Percentiles rank a stretch among this genome's conserved stretches.
These are phyloP conservation scores for Luperina testacea DNA, from an alignment of 2,888 invertebrate genomes.

Conservation along the genomic window DNA sequence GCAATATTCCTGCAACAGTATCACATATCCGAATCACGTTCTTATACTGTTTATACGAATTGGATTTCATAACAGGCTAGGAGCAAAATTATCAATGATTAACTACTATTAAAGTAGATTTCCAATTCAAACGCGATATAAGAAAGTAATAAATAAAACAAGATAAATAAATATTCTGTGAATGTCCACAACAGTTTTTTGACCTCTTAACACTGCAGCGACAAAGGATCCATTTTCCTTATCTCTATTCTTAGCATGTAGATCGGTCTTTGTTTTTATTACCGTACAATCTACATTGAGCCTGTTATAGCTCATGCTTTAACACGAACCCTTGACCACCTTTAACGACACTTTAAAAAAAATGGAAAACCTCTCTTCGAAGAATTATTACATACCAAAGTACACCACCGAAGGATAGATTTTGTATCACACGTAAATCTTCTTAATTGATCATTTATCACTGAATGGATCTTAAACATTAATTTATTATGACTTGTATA, in stretches of 20 bases:
- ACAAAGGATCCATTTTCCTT: constrained; percentile 43
- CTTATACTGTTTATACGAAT: constrained; percentile 46
- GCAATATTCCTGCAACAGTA: constrained; percentile 47
- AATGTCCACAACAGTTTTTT: constrained; percentile 32
- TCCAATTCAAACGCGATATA: neutral
- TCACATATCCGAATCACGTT: constrained; percentile 62
- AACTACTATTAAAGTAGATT: constrained; percentile 33
- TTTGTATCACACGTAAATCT: constrained; percentile 8
- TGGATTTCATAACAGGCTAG: constrained; percentile 58
- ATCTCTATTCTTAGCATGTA: constrained; percentile 19
- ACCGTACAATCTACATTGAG: neutral
- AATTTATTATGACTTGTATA: constrained; percentile 12
- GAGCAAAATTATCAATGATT: constrained; percentile 31
- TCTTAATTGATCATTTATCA: neutral
- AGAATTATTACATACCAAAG: neutral
- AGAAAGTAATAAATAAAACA: constrained; percentile 27
- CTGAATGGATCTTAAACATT: constrained; percentile 15
- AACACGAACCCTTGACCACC: constrained; percentile 2
- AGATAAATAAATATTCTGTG: constrained; percentile 24
- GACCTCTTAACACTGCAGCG: constrained; percentile 25
- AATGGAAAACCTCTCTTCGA: neutral
- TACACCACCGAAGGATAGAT: neutral
- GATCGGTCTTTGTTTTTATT: constrained; percentile 35
- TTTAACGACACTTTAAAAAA: neutral
- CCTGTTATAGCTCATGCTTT: neutral